These are phyloP conservation scores for Rhinogobius similis DNA, from an alignment of 2,113 vertebrate species.

Conservation along the genomic window DNA sequence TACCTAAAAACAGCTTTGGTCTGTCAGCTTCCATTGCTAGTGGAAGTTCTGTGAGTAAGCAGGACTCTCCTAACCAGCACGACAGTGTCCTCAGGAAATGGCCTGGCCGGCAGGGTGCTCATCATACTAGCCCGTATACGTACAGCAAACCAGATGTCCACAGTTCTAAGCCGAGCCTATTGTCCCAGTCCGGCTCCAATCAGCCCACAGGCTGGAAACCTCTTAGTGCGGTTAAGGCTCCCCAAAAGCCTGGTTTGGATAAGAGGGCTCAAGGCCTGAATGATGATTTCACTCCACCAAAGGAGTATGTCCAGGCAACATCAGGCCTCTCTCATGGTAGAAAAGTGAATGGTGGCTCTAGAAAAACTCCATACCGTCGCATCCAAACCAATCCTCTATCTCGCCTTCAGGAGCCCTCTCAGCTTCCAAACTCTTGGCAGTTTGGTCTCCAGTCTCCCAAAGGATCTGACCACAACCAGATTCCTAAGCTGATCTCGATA, in stretches of 20 bases:
- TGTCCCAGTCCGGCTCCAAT: not conserved
- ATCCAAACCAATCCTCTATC: not conserved
- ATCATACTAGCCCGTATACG: not conserved
- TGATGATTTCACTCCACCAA: not conserved
- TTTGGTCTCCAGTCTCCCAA: not conserved
- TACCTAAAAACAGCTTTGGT: not conserved
- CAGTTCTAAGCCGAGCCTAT: not conserved
- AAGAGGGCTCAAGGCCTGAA: not conserved
- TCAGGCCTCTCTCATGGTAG: not conserved
- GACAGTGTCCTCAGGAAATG: not conserved
- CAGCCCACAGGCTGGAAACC: not conserved
- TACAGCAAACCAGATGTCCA: not conserved
- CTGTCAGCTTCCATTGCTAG: constrained; percentile 11
- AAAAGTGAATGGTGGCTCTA: not conserved
- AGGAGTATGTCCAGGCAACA: constrained; percentile 1
- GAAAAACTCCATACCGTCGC: not conserved
- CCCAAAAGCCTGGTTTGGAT: not conserved
- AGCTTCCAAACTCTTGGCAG: not conserved
- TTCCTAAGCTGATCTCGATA: fast-evolving
- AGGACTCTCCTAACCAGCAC: not conserved
- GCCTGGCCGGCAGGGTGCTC: not conserved
- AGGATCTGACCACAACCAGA: not conserved
- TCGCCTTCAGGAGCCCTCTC: not conserved
- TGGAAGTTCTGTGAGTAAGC: not conserved
- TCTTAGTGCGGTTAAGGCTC: not conserved